Base-by-base conservation (phyloP, 2,797 vertebrate genomes). In the Lateolabrax maculatus region DNA sequence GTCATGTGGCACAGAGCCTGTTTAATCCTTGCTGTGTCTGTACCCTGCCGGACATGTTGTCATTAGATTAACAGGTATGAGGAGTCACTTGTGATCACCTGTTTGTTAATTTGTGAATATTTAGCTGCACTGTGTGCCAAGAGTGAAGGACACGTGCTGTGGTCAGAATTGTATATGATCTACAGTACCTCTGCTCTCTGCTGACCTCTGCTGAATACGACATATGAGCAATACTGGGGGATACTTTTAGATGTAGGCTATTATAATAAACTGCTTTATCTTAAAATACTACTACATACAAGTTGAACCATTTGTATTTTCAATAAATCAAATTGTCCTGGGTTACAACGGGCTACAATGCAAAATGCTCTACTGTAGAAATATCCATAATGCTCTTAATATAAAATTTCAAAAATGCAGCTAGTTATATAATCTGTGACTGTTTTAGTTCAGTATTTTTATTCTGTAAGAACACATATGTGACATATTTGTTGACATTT, bases 81-180 rank as follows among this genome's bases (percentile, higher is more conserved):
- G 81, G 66, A 86, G 80, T 75, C 74, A 62, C 79, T 85, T 88
- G 80, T 89, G 85, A 89, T 92, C 89, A 92, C 85, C 90, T 93
- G 90, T 94, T 91, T 91, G 90, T 80, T 93, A 90, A 93, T 93
- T 89, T 91, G 92, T 92, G 81, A 93, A 84, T 88, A 88, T 87
- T 87, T 69, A 71, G 77, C 67, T 58, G 2, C 74, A 41, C 64
- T 15, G 29, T 61, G 75, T 83, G 85, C 81, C 87, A 90, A 76
- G 71, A 73, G 65, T 51, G 64, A 58, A 52, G 44, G 71, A 51
- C 72, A 84, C 39, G 39, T 75, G 71, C 69, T 83, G 49, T 49
- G 25, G 25, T 52, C 44, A 56, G 72, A 81, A 49, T 39, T 67
- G 55, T 58, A 60, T 31, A 19, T n/a, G 62, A 71, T 82, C 37